Evolutionary conservation across 1,140 invertebrate species (phyloP).

Genomic region (Rhagoletis zephyria): DNA sequence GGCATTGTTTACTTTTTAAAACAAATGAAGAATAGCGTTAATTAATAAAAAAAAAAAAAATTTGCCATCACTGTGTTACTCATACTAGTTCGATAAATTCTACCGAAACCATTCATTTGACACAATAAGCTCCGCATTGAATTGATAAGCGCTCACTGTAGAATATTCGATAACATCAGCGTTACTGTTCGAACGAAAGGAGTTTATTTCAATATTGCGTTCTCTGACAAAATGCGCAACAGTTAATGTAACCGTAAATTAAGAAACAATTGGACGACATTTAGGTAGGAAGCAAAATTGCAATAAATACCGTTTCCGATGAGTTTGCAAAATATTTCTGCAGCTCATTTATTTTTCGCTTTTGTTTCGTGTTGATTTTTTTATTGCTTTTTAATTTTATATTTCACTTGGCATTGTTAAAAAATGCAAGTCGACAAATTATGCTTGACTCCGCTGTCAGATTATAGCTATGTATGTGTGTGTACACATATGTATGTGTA

Average conservation of each 20-base stretch:
- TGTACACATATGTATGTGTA: neutral
- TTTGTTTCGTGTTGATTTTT: neutral
- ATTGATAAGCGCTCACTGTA: neutral
- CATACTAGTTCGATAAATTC: neutral
- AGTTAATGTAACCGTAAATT: constrained; percentile 33
- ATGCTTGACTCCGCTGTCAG: constrained; percentile 31
- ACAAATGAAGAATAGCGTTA: neutral
- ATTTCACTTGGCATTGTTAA: constrained; percentile 12
- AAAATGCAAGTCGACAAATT: constrained; percentile 44
- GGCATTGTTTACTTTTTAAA: constrained; percentile 18
- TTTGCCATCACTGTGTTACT: neutral
- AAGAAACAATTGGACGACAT: constrained; percentile 26
- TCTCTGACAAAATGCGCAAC: neutral
- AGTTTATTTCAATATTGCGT: neutral
- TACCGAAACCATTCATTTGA: neutral
- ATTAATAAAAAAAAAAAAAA: neutral
- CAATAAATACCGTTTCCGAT: constrained; percentile 43
- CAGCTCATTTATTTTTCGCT: neutral
- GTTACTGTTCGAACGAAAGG: neutral
- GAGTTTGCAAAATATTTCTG: constrained; percentile 18
- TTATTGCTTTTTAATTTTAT: constrained; percentile 15
- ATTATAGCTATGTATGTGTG: neutral
- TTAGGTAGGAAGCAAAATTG: neutral
- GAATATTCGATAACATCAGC: neutral
- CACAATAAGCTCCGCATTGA: neutral